phyloP scores from a whole-genome alignment of 2,888 invertebrate species.

The Thecophora atra region DNA sequence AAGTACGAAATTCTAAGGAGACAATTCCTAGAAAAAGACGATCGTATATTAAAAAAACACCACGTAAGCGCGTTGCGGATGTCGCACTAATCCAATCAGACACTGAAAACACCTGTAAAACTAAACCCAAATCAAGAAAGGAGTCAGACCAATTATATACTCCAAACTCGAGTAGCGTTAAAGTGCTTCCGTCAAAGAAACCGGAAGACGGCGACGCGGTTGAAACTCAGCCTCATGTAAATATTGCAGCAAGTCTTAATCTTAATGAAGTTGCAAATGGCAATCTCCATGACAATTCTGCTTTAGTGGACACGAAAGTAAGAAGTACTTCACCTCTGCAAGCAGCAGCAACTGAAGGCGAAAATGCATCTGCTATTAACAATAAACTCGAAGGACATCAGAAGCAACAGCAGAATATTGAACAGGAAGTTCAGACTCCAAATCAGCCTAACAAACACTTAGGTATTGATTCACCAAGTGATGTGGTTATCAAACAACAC shows the following conservation, averaged over 20 bases:
- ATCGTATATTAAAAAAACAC: constrained; percentile 51
- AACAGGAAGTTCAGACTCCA: constrained; percentile 38
- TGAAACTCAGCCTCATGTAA: not conserved
- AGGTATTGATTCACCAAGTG: constrained; percentile 50
- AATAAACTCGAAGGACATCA: constrained; percentile 35
- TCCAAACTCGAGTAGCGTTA: not conserved
- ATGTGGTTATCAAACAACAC: constrained; percentile 41
- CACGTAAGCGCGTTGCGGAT: constrained; percentile 46
- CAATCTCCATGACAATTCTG: not conserved
- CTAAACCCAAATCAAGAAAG: constrained; percentile 7
- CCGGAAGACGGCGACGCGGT: not conserved
- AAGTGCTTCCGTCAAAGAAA: not conserved
- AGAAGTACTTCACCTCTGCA: constrained; percentile 32
- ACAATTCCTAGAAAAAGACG: constrained; percentile 45
- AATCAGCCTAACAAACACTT: constrained; percentile 48
- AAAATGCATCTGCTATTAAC: constrained; percentile 10
- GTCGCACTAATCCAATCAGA: not conserved
- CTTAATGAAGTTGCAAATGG: not conserved
- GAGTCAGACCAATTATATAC: not conserved
- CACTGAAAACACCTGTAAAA: not conserved
- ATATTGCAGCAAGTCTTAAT: constrained; percentile 1
- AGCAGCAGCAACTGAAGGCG: constrained; percentile 37
- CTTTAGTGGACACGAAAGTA: not conserved
- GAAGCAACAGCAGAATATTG: constrained; percentile 35
- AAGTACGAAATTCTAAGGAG: not conserved